Base-by-base conservation (phyloP, 2,113 vertebrate genomes). In the Chroicocephalus ridibundus region DNA sequence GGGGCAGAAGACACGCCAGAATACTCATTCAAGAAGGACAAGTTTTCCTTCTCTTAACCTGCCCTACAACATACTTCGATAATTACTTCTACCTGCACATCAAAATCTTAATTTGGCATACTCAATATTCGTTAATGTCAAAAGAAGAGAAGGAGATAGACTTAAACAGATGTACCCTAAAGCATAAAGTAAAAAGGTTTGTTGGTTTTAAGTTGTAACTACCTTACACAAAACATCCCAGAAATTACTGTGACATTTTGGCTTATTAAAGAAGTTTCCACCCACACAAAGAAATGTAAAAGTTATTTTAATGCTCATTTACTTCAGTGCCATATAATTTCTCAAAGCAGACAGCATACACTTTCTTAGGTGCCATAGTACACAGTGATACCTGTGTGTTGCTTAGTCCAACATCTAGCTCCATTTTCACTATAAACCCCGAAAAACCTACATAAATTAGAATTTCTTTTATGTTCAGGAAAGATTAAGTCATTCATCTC, bases 401-500 rank as follows among this genome's bases (percentile, higher is more conserved):
- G 71, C 85, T 90, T 83, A 85, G 71, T 93, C 58, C 51, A 95
- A 54, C 31, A 82, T 38, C 49, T n/a, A 76, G 60, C 55, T 85
- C 62, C 42, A 34, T 47, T 94, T 95, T 95, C 87, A 95, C 62
- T 64, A 88, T 31, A 78, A 95, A 49, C 11, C 49, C 46, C 55
- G 52, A 62, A 88, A 94, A 88, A 13, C n/a, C 38, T 20, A 72
- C 66, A 92, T 55, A 94, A 92, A 88, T 93, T 83, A 87, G 38
- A 70, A 69, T 87, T 92, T 88, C 47, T 91, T 97, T 82, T 82
- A 85, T 74, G 42, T 81, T 94, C 75, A 82, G 70, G 36, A 86
- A 89, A 87, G 66, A 90, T 70, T 80, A 94, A 87, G 66, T 27
- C 58, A 94, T 76, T 94, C 91, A 91, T 70, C 87, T 92, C 77